A percentile compares a stretch with the other conserved stretches of the same genome.
Evolutionary conservation across 2,888 invertebrate species (phyloP).

Genomic region (Drepana falcataria): DNA sequence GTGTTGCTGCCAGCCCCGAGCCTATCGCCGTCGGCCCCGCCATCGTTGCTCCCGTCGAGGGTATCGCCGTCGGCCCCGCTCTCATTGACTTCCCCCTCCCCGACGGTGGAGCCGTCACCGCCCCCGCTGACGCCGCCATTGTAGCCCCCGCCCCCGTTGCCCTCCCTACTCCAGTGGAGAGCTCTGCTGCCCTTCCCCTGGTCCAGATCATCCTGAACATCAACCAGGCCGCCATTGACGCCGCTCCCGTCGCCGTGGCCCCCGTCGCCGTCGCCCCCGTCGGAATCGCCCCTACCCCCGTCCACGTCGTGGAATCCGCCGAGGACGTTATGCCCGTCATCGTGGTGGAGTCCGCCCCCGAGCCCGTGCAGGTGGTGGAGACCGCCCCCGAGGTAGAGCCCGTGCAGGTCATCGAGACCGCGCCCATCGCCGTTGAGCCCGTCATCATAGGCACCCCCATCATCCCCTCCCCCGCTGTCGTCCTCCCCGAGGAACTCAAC

Average conservation of each 20-base stretch:
- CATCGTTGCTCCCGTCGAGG: constrained; percentile 6
- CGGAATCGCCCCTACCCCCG: constrained; percentile 3
- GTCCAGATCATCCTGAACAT: constrained; percentile 42
- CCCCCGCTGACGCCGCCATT: constrained; percentile 7
- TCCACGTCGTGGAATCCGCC: constrained; percentile 9
- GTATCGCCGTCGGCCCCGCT: constrained; percentile 8
- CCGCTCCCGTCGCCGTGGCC: constrained; percentile 10
- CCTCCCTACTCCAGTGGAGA: constrained; percentile 8
- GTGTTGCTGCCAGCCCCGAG: constrained; percentile 11
- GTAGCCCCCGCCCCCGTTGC: constrained; percentile 14
- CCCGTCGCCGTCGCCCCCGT: constrained; percentile 10
- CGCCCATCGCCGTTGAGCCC: constrained; percentile 10
- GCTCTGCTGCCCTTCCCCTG: constrained; percentile 19
- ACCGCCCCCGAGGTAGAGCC: constrained; percentile 3
- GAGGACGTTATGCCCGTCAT: constrained; percentile 11
- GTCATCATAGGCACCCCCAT: constrained; percentile 6
- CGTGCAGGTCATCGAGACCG: constrained; percentile 11
- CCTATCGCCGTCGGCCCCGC: constrained; percentile 11
- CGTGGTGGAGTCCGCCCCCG: constrained; percentile 4
- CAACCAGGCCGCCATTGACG: constrained; percentile 17
- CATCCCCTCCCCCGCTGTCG: constrained; percentile 3
- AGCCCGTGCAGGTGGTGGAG: constrained; percentile 3
- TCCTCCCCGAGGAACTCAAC: background rate
- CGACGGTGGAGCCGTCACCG: constrained; percentile 11
- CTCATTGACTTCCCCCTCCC: constrained; percentile 20